Evolutionary conservation across 64 coral and sea anemone genomes (phyloP).

Genomic region (Dendrophyllia cribrosa): DNA sequence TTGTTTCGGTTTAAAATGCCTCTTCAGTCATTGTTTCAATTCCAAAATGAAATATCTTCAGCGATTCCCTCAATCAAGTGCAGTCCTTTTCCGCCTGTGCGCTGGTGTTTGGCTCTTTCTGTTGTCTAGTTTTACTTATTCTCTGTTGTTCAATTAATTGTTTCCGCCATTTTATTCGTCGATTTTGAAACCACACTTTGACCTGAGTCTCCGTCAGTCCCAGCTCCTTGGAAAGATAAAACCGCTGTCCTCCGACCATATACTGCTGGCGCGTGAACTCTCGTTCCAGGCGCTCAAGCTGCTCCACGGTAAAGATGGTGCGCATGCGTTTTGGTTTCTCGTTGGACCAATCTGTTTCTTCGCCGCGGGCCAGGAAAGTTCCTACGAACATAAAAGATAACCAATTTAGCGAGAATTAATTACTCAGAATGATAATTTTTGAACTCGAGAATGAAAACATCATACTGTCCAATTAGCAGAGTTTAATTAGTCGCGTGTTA

Average conservation of each 20-base stretch:
- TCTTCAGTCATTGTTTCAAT: too few relatives aligned
- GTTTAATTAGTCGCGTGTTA: too few relatives aligned
- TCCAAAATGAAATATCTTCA: too few relatives aligned
- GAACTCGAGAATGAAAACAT: not conserved
- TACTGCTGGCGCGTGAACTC: constrained; percentile 79
- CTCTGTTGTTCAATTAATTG: constrained; percentile 56
- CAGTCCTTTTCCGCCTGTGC: not conserved
- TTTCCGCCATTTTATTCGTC: constrained; percentile 79
- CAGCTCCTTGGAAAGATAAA: constrained; percentile 62
- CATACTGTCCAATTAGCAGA: not conserved
- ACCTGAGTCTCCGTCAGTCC: constrained; percentile 74
- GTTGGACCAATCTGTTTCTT: constrained; percentile 24
- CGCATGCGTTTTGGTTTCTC: constrained; percentile 71
- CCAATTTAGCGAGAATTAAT: not conserved
- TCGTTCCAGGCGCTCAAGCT: constrained; percentile 63
- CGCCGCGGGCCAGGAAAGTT: not conserved
- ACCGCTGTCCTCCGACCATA: constrained; percentile 71
- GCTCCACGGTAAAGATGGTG: constrained; percentile 69
- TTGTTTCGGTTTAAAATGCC: too few relatives aligned
- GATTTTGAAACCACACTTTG: constrained; percentile 83
- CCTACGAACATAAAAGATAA: not conserved
- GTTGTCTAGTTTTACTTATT: constrained; percentile 5
- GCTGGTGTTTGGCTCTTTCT: not conserved
- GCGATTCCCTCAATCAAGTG: too few relatives aligned
- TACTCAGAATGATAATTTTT: not conserved